Evolutionary conservation across 2,888 invertebrate genomes (phyloP), one percentile per base, ranked within the genome.

Genomic region (Pandemis heparana): DNA sequence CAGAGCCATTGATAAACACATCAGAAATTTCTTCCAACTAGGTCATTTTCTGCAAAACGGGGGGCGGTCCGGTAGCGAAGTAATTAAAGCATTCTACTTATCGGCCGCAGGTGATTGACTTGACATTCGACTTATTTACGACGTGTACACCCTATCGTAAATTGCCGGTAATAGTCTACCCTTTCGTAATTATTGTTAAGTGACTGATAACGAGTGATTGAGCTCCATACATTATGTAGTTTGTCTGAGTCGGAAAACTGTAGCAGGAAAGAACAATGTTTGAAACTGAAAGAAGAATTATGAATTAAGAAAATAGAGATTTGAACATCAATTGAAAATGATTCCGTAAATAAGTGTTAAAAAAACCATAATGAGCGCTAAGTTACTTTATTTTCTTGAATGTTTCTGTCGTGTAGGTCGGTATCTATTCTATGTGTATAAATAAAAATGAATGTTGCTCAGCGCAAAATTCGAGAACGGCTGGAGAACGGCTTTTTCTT

Each of bases 21-120:
- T 56, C 23, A 56, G 12, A 56, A 23, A 56, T 23, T 56, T 56
- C 18, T 56, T 56, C 23, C 10, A 56, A 56, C 23, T 12, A 23
- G 23, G 56, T 23, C 56, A 56, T 56, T 56, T 56, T 0, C 18
- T 23, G 65, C n/a, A 61, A 53, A 43, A 38, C 60, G 75, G 78
- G 74, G 74, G 74, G 69, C 69, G 74, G 32, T 65, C 16, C 64
- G 53, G 51, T 70, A 23, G 43, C 53, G 14, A 23, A 60, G 75
- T 75, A 73, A 81, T 79, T 79, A 77, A 77, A 80, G 75, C 78
- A 79, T 74, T 77, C 83, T 81, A 79, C 79, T 80, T 80, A 79
- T 78, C 69, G 48, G 68, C 56, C 64, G 56, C 51, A 48, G 51
- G 60, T 71, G 72, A 75, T 72, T 68, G 72, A 71, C 72, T 73